Evolutionary conservation across 2,888 invertebrate species (phyloP), one percentile per base, ranked within the genome.

Genomic region (Ennomos erosarius): DNA sequence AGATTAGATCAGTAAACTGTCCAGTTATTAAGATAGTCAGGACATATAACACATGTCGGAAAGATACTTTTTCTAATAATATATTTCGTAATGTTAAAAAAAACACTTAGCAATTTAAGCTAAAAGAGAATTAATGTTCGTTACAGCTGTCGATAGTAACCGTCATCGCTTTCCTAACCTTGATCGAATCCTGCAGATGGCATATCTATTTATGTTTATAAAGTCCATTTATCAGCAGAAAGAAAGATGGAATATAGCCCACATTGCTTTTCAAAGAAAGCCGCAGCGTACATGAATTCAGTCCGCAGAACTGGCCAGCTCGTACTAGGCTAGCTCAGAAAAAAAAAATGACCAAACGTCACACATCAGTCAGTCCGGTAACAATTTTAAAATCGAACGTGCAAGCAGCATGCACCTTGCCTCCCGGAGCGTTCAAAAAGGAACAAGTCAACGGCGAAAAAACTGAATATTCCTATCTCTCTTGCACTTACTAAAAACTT

Each of bases 361-460:
- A 85, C 80, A 82, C 81, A 84, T 86, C 87, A 86, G 73, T 87
- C 87, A 83, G 81, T 78, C 75, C 70, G 74, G 78, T 83, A 85
- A 87, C 87, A 85, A 84, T 87, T 87, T 82, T 81, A 83, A 84
- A 88, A 87, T 85, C 85, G 84, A 84, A 84, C 82, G 81, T 75
- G 74, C 74, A 56, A 60, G 64, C 68, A 48, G 45, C 62, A 59
- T 68, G 85, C 90, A 90, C 90, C 90, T 90, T 90, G 90, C 90
- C 87, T 88, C 88, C 88, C 88, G 85, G 74, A 82, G 87, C 84
- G 84, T 84, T 87, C 82, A 78, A 87, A 90, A 89, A 88, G 76
- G 81, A 88, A 81, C 80, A 70, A 70, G 71, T 76, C 71, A 68
- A 77, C 73, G 70, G 68, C 78, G 75, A 73, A 79, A 81, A 84